A percentile compares a stretch with the other conserved stretches of the same genome.
Conservation (phyloP, 2,888 invertebrate genomes). For the Nomada ruficornis region DNA sequence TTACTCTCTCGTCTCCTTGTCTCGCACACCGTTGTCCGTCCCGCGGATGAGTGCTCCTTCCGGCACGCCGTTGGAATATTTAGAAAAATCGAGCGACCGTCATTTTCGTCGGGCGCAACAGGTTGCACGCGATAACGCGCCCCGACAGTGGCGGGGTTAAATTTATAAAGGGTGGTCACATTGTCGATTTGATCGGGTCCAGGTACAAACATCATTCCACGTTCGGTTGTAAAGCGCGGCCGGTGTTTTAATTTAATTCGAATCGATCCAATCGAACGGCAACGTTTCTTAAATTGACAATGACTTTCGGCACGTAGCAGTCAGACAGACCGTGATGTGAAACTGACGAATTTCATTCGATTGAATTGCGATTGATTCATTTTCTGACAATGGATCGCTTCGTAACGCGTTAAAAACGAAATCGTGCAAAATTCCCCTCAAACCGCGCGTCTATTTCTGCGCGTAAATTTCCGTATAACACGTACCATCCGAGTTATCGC, state of each 20-base stretch:
- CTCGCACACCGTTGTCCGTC: background rate
- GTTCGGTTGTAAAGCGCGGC: too few species aligned
- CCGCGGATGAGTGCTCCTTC: background rate
- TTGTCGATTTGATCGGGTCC: conserved; percentile 27
- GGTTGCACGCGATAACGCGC: conserved; percentile 58
- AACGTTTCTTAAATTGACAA: too few species aligned
- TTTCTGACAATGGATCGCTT: background rate
- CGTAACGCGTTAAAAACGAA: background rate
- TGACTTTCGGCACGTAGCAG: too few species aligned
- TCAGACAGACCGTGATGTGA: too few species aligned
- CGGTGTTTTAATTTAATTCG: too few species aligned
- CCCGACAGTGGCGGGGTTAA: conserved; percentile 23
- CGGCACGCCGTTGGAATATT: conserved; percentile 54
- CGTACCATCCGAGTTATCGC: conserved; percentile 15
- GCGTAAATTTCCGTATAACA: conserved; percentile 20
- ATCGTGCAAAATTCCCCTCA: background rate
- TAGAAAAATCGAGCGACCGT: conserved; percentile 58
- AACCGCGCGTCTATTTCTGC: too few species aligned
- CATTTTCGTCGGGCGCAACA: conserved; percentile 54
- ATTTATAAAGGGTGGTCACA: conserved; percentile 55
- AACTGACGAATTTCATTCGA: too few species aligned
- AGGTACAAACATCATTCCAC: background rate
- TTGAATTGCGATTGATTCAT: background rate
- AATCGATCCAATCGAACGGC: too few species aligned
- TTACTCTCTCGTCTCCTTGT: conserved; percentile 16